Evolutionary conservation across 2,797 vertebrate species (phyloP), one percentile per base, ranked within the genome.

Genomic region (Microctenopoma lineatum): DNA sequence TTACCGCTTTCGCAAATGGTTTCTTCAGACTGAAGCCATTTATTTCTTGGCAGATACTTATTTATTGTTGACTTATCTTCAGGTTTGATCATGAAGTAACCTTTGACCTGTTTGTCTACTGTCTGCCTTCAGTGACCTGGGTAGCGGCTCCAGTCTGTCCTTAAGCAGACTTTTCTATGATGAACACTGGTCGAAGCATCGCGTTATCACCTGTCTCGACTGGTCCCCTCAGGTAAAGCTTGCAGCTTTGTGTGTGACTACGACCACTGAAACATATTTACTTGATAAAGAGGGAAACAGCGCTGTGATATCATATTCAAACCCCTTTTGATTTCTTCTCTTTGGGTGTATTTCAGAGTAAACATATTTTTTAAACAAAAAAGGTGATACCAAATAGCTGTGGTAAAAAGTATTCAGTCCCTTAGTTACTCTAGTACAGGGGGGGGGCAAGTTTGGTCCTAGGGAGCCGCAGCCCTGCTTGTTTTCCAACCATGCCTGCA

Each of bases 121-220:
- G 41, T 73, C 34, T 69, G 46, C 26, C 65, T 57, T 14, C 77
- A 95, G 93, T 66, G 93, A 94, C 70, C 77, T 87, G 54, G 93
- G 97, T 82, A 92, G 96, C 85, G 84, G 97, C 80, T 95, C 96
- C 88, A 97, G 96, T 84, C 95, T 98, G 81, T 97, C 96, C 69
- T 95, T 97, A 86, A 96, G 92, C 74, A 92, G 97, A 46, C 95
- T 98, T 4, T 98, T 98, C 90, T 98, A 97, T 25, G 97, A 99
- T 75, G 97, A 99, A 58, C 97, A 96, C 89, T 99, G 97, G 97
- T 97, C 97, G 6, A 98, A 98, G 84, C 97, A 98, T 81, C 96
- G 97, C 5, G 97, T 99, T 0, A 96, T 99, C 89, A 98, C 98
- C 73, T 98, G 96, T 77, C 96, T 99, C 66, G 97, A 98, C 84